Percentiles rank a stretch among this genome's conserved stretches.
Evolutionary conservation across 2,113 vertebrate genomes (phyloP).

Genomic region (Zosterops hypoxanthus): DNA sequence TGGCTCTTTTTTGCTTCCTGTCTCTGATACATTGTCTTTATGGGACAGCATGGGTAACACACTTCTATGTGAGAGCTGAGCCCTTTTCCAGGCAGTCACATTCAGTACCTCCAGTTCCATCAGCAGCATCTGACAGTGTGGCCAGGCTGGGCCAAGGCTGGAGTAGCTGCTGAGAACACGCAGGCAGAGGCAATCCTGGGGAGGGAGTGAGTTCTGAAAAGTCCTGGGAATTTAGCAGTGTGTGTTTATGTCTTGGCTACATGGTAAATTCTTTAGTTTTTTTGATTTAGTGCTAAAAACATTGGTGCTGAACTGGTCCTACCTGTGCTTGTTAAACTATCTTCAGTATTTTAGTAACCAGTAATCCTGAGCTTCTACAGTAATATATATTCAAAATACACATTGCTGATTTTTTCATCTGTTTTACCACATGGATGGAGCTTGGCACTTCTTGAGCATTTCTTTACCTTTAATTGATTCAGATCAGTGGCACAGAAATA

Average conservation of each 20-base stretch:
- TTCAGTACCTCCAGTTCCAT: background rate
- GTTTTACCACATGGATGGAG: background rate
- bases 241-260: fast-evolving
- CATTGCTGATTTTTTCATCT: background rate
- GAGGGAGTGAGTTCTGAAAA: background rate
- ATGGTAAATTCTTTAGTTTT: background rate
- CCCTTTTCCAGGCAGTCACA: background rate
- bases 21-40: background rate
- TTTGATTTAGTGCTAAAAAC: background rate
- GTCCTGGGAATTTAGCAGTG: no score
- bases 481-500: background rate
- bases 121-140: fast-evolving
- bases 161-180: background rate
- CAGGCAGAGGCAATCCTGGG: background rate
- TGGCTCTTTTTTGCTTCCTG: background rate
- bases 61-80: background rate
- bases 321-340: background rate
- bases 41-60: background rate
- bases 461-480: background rate
- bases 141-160: fast-evolving
- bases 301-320: background rate
- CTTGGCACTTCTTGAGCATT: background rate
- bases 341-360: background rate
- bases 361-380: background rate
- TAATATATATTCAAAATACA: background rate